phyloP scores from a whole-genome alignment of 2,888 invertebrate genomes.

The Noctua fimbriata region DNA sequence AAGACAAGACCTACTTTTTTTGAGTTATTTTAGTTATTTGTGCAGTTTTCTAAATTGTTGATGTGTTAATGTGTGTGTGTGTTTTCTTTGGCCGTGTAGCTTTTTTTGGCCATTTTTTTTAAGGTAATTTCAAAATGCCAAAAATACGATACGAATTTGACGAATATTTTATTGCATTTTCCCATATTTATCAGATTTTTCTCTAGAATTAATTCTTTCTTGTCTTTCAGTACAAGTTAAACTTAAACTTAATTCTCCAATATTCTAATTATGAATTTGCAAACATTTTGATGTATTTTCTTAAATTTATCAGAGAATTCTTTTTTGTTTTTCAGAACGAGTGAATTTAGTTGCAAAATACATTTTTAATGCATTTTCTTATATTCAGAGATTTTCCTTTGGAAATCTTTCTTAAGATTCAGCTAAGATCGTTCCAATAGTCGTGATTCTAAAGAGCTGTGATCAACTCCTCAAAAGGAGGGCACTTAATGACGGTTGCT shows the following conservation, averaged over 20 bases:
- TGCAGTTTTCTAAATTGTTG: not conserved
- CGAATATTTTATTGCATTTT: not conserved
- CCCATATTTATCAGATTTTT: not conserved
- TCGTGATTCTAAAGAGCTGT: not conserved
- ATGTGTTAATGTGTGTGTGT: not conserved
- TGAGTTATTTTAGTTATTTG: not conserved
- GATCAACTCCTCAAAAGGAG: conserved; percentile 17
- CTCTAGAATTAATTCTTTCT: not conserved
- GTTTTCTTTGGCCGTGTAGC: no score
- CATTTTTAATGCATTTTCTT: not conserved
- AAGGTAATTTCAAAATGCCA: not conserved
- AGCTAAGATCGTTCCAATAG: not conserved
- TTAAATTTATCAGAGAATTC: not conserved
- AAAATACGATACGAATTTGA: not conserved
- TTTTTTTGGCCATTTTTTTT: no score
- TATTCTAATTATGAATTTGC: no score
- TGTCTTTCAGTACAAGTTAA: not conserved
- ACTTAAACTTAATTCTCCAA: not conserved
- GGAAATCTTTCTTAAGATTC: not conserved
- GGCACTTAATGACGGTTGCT: conserved; percentile 3
- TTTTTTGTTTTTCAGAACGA: not conserved
- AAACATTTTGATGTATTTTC: not conserved
- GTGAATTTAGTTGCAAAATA: not conserved
- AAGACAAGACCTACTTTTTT: not conserved
- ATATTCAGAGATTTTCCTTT: not conserved